These are phyloP conservation scores for Burhinus oedicnemus DNA, from an alignment of 2,113 vertebrate species.

Conservation along the genomic window DNA sequence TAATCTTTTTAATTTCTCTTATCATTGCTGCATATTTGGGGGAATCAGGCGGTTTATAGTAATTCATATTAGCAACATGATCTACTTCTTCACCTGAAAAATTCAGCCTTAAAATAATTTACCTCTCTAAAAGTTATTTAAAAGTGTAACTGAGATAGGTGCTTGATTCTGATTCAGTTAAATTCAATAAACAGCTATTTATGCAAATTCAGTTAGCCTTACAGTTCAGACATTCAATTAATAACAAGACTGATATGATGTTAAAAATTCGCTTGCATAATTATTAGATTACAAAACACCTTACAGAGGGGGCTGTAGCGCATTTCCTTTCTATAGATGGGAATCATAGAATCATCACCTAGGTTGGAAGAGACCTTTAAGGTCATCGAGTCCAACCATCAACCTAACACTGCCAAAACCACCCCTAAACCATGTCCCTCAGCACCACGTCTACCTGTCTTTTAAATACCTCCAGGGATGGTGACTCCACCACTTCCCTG, in stretches of 20 bases:
- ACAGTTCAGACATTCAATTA: background rate
- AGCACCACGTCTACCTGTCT: too few species aligned
- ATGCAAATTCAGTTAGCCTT: background rate
- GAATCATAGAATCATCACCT: too few species aligned
- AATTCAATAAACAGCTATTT: background rate
- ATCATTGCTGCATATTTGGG: background rate
- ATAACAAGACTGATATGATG: background rate
- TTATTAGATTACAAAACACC: background rate
- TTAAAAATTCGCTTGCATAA: background rate
- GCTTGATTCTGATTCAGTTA: background rate
- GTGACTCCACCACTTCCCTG: too few species aligned
- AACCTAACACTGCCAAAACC: too few species aligned
- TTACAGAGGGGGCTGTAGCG: background rate
- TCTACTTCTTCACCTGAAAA: background rate
- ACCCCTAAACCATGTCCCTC: too few species aligned
- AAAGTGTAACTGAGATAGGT: background rate
- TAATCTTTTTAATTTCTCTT: background rate
- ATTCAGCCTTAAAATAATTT: background rate
- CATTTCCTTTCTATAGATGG: background rate
- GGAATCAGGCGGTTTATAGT: background rate
- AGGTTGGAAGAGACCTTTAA: too few species aligned
- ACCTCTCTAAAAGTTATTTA: background rate
- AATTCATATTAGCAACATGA: background rate
- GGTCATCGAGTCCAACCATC: too few species aligned
- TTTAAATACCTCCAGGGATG: too few species aligned